These are phyloP conservation scores for Periparus ater DNA, from an alignment of 2,797 vertebrate species.

Conservation along the genomic window DNA sequence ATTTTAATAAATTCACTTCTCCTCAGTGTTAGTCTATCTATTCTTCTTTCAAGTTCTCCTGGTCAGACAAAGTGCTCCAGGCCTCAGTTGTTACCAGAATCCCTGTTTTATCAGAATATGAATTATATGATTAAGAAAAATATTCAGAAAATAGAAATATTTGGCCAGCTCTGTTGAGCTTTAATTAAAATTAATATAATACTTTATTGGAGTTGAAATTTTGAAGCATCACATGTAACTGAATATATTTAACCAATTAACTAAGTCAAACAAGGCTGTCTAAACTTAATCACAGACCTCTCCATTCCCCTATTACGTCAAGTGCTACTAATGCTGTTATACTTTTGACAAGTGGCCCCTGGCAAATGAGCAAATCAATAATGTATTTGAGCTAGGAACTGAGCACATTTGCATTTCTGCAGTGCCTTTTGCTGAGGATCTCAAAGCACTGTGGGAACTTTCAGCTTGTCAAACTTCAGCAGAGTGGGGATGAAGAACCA, in stretches of 20 bases:
- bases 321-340: slow-evolving; percentile 55
- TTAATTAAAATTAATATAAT: slow-evolving; percentile 83
- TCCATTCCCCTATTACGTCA: slow-evolving; percentile 58
- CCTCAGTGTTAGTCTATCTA: not conserved
- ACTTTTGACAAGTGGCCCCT: slow-evolving; percentile 63
- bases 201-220: slow-evolving; percentile 74
- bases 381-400: slow-evolving; percentile 4
- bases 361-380: slow-evolving; percentile 61
- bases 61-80: not conserved
- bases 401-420: slow-evolving; percentile 29
- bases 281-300: slow-evolving; percentile 68
- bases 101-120: slow-evolving; percentile 42
- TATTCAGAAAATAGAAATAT: slow-evolving; percentile 76
- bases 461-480: not conserved
- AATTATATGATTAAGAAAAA: slow-evolving; percentile 68
- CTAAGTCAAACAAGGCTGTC: slow-evolving; percentile 70
- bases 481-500: not conserved
- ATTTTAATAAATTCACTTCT: not conserved
- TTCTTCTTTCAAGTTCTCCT: not conserved
- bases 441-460: not conserved
- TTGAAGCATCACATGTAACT: slow-evolving; percentile 66
- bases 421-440: not conserved
- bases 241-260: slow-evolving; percentile 81
- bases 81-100: not conserved
- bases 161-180: slow-evolving; percentile 70